Base-by-base conservation (phyloP, 1,140 invertebrate species). In the Phymorhynchus buccinoides region DNA sequence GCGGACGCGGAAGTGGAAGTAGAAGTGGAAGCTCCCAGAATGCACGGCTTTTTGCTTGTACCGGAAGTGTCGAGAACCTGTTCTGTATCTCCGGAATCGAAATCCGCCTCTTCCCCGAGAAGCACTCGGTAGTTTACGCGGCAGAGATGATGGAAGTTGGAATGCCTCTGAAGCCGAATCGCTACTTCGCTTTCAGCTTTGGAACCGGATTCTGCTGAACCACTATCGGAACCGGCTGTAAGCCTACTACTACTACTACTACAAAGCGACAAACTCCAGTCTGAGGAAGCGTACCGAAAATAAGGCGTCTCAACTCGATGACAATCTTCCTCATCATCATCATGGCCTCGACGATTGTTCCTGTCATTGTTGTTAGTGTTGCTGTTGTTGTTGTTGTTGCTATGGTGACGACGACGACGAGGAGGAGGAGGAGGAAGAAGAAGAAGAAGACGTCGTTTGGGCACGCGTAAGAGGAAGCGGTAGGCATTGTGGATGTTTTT, bases 121-220 rank as follows among this genome's bases (percentile, higher is more conserved):
- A 95, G 94, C 18, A 97, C 94, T 32, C 93, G 95, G 91, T 97
- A 97, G 14, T 86, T 86, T 14, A 97, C 95, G 48, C 96, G 94
- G 92, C 96, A 97, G 39, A 95, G 95, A 89, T 97, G 96, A 89
- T 97, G 96, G 90, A 97, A 97, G 9, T 96, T 96, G 3, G 96
- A 97, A 79, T 96, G 94, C 66, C 96, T 94, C 87, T 96, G 95
- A 32, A 97, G 94, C 84, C 90, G 95, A 87, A 89, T 94, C 89
- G 62, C 94, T 27, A 95, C 94, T 80, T 92, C 89, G 79, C 94
- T 93, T 35, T 91, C 89, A 0, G 87, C 89, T 52, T 96, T 78
- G 2, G 88, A 87, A 73, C 89, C 89, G 32, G 88, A 89, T 79
- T 89, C 95, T 0, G 96, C 96, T 88, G 95, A 96, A n/a, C n/a